Evolutionary conservation across 35 echinoderm and acorn worm species (phyloP), one percentile per base, ranked within the genome.

Genomic region (Heliocidaris tuberculata): DNA sequence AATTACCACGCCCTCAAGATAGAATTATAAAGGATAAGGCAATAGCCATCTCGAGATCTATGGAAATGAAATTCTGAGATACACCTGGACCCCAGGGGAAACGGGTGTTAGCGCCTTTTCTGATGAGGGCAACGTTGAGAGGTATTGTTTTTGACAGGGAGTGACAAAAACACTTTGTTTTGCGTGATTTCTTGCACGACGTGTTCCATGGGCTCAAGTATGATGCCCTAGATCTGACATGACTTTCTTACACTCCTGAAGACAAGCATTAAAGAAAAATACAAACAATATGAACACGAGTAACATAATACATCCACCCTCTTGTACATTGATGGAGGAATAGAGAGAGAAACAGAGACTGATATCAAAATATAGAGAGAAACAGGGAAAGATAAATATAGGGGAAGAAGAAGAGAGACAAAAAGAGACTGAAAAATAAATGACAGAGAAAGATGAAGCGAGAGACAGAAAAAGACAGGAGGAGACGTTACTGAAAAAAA

Each of bases 381-480:
- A 15, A 2, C 12, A 60, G 19, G 19, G 12, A 60, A 19, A 2
- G 59, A 13, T 2, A 52, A 13, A 52, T 0, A 52, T 4, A 50
- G n/a, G 35, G 35, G 35, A n/a, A n/a, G 35, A 52, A 13, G 12
- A 16, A 17, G 13, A 17, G 21, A 16, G 15, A 42, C 35, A 42
- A 0, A 52, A 5, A 52, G 50, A 13, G 50, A 42, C 35, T 42
- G 35, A 42, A 42, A 42, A 59, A 86, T 48, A 47, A 86, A 94
- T 59, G 87, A 97, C 32, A 90, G 88, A 86, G 29, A 88, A 31
- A 21, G 17, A 49, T 13, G 85, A 29, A 13, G 31, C 10, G 90
- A 30, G 2, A 48, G 88, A 60, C 93, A 60, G 60, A 78, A 31
- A 88, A 93, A 86, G 85, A 96, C 32, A 90, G 87, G 21, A 17